These are phyloP conservation scores for Halichoeres trimaculatus DNA, from an alignment of 2,113 vertebrate species.

Conservation along the genomic window DNA sequence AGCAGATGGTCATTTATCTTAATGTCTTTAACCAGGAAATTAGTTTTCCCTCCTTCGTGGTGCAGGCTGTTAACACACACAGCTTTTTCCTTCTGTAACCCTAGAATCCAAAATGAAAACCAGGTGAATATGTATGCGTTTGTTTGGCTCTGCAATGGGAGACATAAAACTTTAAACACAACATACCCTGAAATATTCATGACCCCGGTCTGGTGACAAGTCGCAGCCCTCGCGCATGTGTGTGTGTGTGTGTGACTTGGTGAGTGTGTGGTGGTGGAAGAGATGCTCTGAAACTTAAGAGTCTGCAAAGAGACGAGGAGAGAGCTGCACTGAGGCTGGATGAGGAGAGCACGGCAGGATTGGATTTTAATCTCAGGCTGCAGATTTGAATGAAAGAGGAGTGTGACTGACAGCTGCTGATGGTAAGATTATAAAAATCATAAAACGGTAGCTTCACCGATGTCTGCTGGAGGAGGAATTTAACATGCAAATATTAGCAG, in stretches of 20 bases:
- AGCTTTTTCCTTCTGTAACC: background rate
- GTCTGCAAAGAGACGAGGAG: constrained; percentile 6
- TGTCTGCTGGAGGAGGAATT: background rate
- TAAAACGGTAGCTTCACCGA: background rate
- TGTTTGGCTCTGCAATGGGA: constrained; percentile 25
- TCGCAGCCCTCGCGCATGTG: constrained; percentile 18
- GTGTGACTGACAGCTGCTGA: constrained; percentile 51
- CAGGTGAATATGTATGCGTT: constrained; percentile 28
- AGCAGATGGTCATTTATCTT: background rate
- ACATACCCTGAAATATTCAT: constrained; percentile 79
- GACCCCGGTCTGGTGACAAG: constrained; percentile 68
- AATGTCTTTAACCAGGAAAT: background rate
- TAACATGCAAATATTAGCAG: background rate
- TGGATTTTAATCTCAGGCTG: constrained; percentile 39
- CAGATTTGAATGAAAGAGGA: constrained; percentile 49
- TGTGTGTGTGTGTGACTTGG: background rate
- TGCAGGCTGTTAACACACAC: background rate
- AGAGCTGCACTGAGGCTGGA: constrained; percentile 27
- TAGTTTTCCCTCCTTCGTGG: background rate
- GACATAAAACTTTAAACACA: constrained; percentile 70
- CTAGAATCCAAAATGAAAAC: background rate
- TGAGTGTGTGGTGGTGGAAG: constrained; percentile 7
- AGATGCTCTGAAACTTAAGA: constrained; percentile 61
- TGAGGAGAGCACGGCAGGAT: constrained; percentile 18
- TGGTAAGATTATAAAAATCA: constrained; percentile 62